These are phyloP conservation scores for Carcharodon carcharias DNA, from an alignment of 2,797 vertebrate species.

Conservation along the genomic window DNA sequence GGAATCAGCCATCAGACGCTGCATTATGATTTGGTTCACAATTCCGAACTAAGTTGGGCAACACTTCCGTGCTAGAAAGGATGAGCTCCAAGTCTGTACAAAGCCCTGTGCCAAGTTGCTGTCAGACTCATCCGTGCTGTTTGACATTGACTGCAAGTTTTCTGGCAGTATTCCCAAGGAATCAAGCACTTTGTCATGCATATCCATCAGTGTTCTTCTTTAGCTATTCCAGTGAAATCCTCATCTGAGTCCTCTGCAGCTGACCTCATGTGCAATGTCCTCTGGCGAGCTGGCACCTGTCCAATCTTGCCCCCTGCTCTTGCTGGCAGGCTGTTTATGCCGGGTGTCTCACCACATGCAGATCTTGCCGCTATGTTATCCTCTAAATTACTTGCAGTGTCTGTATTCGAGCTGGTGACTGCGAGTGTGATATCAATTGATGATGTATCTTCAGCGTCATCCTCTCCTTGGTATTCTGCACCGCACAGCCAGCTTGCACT, in stretches of 20 bases:
- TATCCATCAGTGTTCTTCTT: not conserved
- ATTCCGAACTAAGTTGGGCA: not conserved
- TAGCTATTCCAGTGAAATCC: not conserved
- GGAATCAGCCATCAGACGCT: not conserved
- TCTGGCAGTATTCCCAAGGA: not conserved
- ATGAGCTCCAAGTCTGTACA: not conserved
- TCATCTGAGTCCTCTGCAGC: not conserved
- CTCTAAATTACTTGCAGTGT: not conserved
- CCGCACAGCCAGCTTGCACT: not conserved
- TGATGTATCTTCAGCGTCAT: not conserved
- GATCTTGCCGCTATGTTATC: not conserved
- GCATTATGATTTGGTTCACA: not conserved
- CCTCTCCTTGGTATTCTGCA: not conserved
- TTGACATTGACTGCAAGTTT: not conserved
- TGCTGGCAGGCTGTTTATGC: not conserved
- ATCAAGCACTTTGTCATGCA: not conserved
- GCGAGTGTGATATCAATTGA: not conserved
- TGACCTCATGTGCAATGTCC: not conserved
- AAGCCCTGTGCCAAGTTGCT: not conserved
- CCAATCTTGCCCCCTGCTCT: not conserved
- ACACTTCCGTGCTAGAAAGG: not conserved
- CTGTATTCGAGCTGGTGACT: not conserved
- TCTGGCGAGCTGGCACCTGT: not conserved
- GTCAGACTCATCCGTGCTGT: not conserved
- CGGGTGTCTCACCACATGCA: not conserved